Percentiles rank a stretch among this genome's conserved stretches.
Evolutionary conservation across 2,797 vertebrate species (phyloP).

Genomic region (Coregonus ussuriensis): DNA sequence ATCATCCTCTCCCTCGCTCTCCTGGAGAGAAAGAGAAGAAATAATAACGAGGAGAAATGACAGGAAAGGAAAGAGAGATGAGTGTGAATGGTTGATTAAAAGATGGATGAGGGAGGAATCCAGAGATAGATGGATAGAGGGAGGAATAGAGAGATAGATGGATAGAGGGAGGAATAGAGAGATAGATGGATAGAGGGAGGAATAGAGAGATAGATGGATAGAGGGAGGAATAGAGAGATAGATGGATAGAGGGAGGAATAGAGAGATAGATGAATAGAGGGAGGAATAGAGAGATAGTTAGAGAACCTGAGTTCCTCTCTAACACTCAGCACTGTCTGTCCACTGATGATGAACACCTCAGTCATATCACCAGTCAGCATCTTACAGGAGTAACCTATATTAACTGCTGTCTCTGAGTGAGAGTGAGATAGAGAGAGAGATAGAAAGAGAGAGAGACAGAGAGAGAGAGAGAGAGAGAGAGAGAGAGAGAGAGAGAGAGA

Average conservation of each 20-base stretch:
- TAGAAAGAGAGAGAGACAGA: background rate
- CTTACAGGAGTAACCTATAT: conserved; percentile 95
- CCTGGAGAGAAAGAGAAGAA: conserved; percentile 64
- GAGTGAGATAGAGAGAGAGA: background rate
- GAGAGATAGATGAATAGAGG: too few species aligned
- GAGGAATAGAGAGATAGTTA: background rate
- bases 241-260: too few species aligned
- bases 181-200: too few species aligned
- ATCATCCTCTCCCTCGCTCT: conserved; percentile 87
- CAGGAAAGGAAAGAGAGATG: background rate
- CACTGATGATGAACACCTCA: conserved; percentile 87
- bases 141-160: too few species aligned
- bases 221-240: too few species aligned
- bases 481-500: background rate
- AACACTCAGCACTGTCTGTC: conserved; percentile 89
- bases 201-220: too few species aligned
- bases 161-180: too few species aligned
- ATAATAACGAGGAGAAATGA: background rate
- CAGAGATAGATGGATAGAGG: too few species aligned
- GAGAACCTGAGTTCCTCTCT: conserved; percentile 86
- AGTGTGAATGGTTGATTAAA: background rate
- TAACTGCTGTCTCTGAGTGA: conserved; percentile 87
- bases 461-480: background rate
- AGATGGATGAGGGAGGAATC: too few species aligned
- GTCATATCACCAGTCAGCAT: conserved; percentile 93